Base-by-base conservation (phyloP, 2,113 vertebrate species). In the Colistium nudipinnis region DNA sequence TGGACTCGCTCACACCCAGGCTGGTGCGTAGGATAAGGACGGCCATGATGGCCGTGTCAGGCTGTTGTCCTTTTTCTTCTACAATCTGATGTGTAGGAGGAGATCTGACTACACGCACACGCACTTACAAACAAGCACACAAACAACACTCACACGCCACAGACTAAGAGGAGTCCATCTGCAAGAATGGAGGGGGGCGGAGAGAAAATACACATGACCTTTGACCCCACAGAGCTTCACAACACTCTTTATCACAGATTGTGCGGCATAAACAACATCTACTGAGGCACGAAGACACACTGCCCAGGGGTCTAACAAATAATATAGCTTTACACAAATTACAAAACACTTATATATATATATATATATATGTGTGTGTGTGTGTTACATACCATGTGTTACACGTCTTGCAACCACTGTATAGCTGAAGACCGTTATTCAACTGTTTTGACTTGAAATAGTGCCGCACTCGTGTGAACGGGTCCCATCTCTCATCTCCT, bases 11-110 rank as follows among this genome's bases (percentile, higher is more conserved):
- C 63, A 12, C 67, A 64, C 54, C 53, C 87, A 90, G 84, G 79
- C 83, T 88, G 89, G 83, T 90, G 90, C 88, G 90, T 92, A 89
- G 92, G 91, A 87, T 80, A 87, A 74, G 74, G 82, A 89, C 75
- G 36, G 53, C 62, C 83, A 43, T 59, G 62, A 74, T 57, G 81
- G 70, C 70, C 67, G 51, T 88, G 80, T 89, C 84, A 60, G 75
- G 78, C 87, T 86, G 90, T 74, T 90, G 88, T 90, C 81, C 83
- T 89, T 87, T 31, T 89, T 88, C 63, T 88, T 74, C 56, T 79
- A 67, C 78, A 85, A 87, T 90, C 82, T 87, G 85, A 89, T 67
- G 79, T 73, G 89, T 90, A 74, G 90, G 88, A 67, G 81, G 86
- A 74, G 79, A 81, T 70, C 67, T 52, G 57, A 61, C 60, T 39